Base-by-base conservation (phyloP, 2,888 invertebrate species). In the Heteromurus nitidus region DNA sequence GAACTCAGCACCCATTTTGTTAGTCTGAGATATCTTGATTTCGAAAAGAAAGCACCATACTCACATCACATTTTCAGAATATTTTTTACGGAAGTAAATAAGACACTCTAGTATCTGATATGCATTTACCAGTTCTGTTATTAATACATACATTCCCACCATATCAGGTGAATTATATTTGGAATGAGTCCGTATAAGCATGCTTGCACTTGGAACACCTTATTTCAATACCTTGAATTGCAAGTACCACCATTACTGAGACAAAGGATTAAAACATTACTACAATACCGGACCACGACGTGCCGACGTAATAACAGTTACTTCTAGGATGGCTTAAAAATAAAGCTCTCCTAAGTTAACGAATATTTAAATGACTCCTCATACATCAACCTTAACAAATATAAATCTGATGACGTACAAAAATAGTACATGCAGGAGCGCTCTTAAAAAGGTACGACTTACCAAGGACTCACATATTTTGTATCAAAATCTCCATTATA, bases 391-490 rank as follows among this genome's bases (percentile, higher is more conserved):
- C 64, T 42, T 60, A 28, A 60, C 60, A 28, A 28, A 26, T 60
- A 60, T 60, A 24, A 5, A 20, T 62, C 73, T 31, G 69, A 58
- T 69, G 64, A 55, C 70, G 79, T 79, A 79, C 79, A 79, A 79
- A 79, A 79, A 79, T 79, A 80, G 80, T 80, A 80, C 80, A 80
- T 16, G 65, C 79, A 20, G 70, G 75, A 67, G 55, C 20, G 62
- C 65, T 65, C 55, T 74, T 53, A 50, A 62, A 24, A 24, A 64
- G 74, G 53, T 65, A 74, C 36, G 64, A 36, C 73, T 80, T 72
- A 58, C 53, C 64, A 79, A 79, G 20, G 53, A 70, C 55, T 77
- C 77, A 69, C 69, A 74, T 73, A 62, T 22, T 75, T 55, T 62
- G 47, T 76, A 68, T 76, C 65, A 68, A 55, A 69, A 55, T 69